These are phyloP conservation scores for Venustaconcha ellipsiformis DNA, from an alignment of 1,140 invertebrate genomes.

Conservation along the genomic window DNA sequence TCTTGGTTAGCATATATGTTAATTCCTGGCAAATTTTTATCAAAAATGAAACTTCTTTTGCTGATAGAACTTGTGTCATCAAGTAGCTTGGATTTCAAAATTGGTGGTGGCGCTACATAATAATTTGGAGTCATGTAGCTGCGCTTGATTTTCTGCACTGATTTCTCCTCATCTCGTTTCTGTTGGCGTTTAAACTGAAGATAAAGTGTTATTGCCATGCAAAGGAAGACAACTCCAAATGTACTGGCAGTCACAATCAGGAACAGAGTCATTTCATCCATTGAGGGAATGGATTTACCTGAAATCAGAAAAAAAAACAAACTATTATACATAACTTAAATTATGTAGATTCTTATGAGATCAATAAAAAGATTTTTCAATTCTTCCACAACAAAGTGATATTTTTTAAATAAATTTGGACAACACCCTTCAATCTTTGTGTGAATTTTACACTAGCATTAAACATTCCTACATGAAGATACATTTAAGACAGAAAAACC, in stretches of 20 bases:
- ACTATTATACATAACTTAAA: neutral
- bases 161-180: conserved; percentile 38
- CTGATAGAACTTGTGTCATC: conserved; percentile 20
- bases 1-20: conserved; percentile 47
- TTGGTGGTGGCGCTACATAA: conserved; percentile 48
- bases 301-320: conserved; percentile 14
- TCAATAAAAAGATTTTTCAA: no score
- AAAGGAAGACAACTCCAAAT: conserved; percentile 54
- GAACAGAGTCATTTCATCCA: conserved; percentile 55
- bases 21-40: conserved; percentile 32
- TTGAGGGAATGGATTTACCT: conserved; percentile 47
- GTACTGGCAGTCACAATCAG: conserved; percentile 53
- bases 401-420: no score
- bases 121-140: conserved; percentile 46
- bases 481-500: no score
- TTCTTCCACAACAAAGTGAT: no score
- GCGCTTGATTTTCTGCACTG: conserved; percentile 32
- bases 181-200: conserved; percentile 50
- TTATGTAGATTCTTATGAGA: no score
- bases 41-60: conserved; percentile 38
- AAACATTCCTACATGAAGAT: no score
- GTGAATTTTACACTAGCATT: no score
- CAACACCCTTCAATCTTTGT: no score
- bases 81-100: conserved; percentile 31
- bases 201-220: conserved; percentile 53